Evolutionary conservation across 1,140 invertebrate species (phyloP), one percentile per base, ranked within the genome.

Genomic region (Drosophila funebris): DNA sequence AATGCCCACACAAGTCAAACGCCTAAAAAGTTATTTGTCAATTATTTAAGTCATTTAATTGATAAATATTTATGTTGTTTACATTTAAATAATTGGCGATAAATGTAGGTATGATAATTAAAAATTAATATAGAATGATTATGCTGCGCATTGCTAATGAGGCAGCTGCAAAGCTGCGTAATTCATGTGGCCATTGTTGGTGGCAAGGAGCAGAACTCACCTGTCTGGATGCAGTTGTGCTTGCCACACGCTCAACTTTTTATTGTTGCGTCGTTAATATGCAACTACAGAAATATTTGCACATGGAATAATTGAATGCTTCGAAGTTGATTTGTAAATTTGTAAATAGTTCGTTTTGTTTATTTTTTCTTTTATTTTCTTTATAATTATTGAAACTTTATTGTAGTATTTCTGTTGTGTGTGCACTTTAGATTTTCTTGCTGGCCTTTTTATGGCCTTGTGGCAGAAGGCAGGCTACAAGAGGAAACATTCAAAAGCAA

Each of bases 401-500:
- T 36, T 31, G 11, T 16, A 18, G 43, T 43, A 31, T 58, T 43
- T 58, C 22, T 60, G 41, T 27, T 9, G 29, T 72, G 18, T 83
- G 61, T 66, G 70, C 78, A 82, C 78, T 67, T 78, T 78, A 48
- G 52, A 29, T 36, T 22, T 50, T 44, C 18, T 39, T 27, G 13
- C 46, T 69, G 3, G 39, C n/a, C n/a, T 63, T 41, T 60, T 70
- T 75, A 43, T 76, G 56, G 57, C 16, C 22, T n/a, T 6, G 16
- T 44, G 14, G 48, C 48, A 70, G 48, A n/a, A 36, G 14, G 48
- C 48, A 70, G 48, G 62, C 29, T 74, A 31, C 22, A 68, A 52
- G 31, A 46, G 48, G 43, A 68, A 72, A 82, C 82, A 81, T 74
- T 75, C 36, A 78, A 64, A 66, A 62, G 70, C 74, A 78, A 75